phyloP scores from a whole-genome alignment of 2,888 invertebrate genomes.

The Adineta ricciae region DNA sequence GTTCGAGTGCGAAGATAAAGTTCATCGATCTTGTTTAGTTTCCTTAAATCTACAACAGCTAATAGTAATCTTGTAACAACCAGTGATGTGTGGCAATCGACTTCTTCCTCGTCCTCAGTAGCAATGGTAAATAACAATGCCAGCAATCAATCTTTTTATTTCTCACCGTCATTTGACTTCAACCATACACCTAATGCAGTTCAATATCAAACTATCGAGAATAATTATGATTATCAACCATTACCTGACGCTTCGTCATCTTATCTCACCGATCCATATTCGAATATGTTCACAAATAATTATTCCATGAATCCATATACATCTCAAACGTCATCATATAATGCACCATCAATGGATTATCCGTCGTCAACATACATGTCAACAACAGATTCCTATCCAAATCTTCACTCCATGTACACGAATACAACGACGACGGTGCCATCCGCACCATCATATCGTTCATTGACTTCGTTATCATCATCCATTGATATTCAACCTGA shows the following conservation, averaged over 20 bases:
- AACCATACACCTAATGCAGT: background rate
- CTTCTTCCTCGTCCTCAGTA: background rate
- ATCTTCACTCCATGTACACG: background rate
- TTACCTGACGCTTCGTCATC: background rate
- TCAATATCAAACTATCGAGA: background rate
- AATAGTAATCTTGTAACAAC: conserved; percentile 2
- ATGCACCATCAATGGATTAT: background rate
- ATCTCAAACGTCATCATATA: background rate
- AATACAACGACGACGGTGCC: background rate
- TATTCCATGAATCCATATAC: background rate
- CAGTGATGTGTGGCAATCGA: background rate
- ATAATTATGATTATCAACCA: background rate
- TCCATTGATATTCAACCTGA: background rate
- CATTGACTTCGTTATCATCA: background rate
- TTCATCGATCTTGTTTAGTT: background rate
- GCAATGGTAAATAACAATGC: background rate
- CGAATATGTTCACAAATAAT: background rate
- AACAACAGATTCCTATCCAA: background rate
- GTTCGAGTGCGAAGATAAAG: background rate
- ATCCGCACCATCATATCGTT: background rate
- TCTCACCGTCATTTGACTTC: background rate
- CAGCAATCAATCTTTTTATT: background rate
- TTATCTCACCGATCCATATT: background rate
- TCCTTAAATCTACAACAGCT: background rate
- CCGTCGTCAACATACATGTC: background rate